Conservation (phyloP, 2,113 vertebrate genomes). For the Eulacestoma nigropectus region DNA sequence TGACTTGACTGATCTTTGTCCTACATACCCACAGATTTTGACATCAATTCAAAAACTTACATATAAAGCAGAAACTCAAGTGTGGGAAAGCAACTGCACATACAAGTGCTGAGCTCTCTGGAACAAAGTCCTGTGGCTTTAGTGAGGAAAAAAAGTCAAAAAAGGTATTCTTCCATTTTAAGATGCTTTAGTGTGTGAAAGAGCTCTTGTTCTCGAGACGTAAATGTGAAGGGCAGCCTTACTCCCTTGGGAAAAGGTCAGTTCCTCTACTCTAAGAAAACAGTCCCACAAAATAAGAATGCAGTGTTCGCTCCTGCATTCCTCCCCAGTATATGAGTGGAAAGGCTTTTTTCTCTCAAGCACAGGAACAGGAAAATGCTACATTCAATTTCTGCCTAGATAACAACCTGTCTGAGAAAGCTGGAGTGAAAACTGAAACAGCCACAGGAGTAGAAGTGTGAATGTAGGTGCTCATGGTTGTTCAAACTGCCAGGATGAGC, state of each 20-base stretch:
- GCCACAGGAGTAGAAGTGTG: accelerated
- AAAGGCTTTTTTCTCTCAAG: not conserved
- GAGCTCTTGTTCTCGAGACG: not conserved
- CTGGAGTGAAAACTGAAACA: not conserved
- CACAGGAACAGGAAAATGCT: not conserved
- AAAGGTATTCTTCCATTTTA: not conserved
- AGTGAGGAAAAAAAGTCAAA: not conserved
- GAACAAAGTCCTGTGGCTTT: not conserved
- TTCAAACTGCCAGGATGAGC: accelerated
- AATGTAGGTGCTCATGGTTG: not conserved
- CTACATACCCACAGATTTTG: not conserved
- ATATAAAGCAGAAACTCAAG: not conserved
- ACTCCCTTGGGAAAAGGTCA: slow-evolving; percentile 14
- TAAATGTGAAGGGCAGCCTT: not conserved
- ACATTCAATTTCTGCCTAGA: not conserved
- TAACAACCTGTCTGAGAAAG: not conserved
- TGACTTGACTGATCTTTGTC: not conserved
- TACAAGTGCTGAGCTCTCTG: not conserved
- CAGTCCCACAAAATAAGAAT: not conserved
- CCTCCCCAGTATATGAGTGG: not conserved
- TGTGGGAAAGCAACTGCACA: not conserved
- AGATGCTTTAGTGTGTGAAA: not conserved
- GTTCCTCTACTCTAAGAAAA: not conserved
- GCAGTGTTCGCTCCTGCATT: not conserved
- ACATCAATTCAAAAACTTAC: not conserved